Evolutionary conservation across 2,888 invertebrate genomes (phyloP).

Genomic region (Hemistola chrysoprasaria): DNA sequence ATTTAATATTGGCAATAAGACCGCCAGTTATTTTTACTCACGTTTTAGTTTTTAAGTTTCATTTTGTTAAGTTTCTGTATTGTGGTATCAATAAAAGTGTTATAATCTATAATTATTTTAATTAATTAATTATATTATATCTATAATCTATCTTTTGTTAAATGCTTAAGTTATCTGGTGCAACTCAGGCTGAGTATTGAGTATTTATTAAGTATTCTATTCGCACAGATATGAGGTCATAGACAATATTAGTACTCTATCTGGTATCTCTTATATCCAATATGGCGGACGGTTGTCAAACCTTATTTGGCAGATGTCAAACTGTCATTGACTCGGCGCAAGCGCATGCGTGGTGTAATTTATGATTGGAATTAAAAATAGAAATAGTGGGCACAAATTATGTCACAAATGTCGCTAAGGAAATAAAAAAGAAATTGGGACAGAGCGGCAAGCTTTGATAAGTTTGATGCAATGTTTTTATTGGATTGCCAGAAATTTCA

Average conservation of each 20-base stretch:
- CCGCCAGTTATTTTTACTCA: too few species aligned
- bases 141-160: too few species aligned
- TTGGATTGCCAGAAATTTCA: too few species aligned
- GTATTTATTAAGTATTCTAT: conserved; percentile 21
- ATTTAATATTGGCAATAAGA: too few species aligned
- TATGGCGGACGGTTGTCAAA: conserved; percentile 42
- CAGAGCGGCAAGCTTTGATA: conserved; percentile 7
- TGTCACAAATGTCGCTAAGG: conserved; percentile 14
- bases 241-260: conserved; percentile 18
- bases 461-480: background rate
- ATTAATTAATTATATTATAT: too few species aligned
- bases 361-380: conserved; percentile 20
- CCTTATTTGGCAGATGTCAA: conserved; percentile 64
- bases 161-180: too few species aligned
- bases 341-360: conserved; percentile 25
- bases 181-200: too few species aligned
- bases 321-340: conserved; percentile 50
- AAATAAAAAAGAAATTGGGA: conserved; percentile 4
- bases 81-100: conserved; percentile 12
- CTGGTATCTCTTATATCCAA: conserved; percentile 13
- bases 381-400: conserved; percentile 11
- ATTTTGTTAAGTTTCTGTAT: too few species aligned
- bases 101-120: background rate
- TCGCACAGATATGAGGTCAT: conserved; percentile 17
- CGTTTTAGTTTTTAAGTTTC: too few species aligned